Base-by-base conservation (phyloP, 1,140 invertebrate species). In the Triops longicaudatus region DNA sequence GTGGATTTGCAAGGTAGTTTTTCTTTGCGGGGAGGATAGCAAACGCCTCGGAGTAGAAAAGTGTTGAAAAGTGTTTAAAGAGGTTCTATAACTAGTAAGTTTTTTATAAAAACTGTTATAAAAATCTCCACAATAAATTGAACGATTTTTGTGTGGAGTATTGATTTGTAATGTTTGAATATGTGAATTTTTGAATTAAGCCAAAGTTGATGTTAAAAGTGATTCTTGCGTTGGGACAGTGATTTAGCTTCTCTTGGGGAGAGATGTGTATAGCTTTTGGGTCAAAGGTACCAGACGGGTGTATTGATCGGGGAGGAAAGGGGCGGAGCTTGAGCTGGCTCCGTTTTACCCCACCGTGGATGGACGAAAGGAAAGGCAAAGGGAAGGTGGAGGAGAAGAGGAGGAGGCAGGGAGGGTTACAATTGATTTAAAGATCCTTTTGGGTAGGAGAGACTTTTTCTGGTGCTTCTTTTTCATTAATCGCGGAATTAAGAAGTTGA, bases 271-370 rank as follows among this genome's bases (percentile, higher is more conserved):
- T 63, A 63, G 50, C 50, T 63, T 63, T 9, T 63, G 50, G 50
- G 50, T 63, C 50, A 63, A 63, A 63, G 50, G 50, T 63, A 22
- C 50, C 50, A 63, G 50, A 63, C 50, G 50, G 50, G 50, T 63
- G 50, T 63, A 63, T 63, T 63, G 50, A 63, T 63, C 50, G 50
- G 50, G 50, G 50, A 63, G 50, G 50, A 63, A 63, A 63, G 50
- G 22, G 50, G 50, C 14, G 50, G 50, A 22, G 50, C 50, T 63
- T n/a, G 50, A 63, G n/a, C 50, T 63, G 5, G 22, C 50, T 63
- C 31, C 2, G 31, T 37, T 37, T 63, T n/a, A 63, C 50, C 50
- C 50, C 50, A 17, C n/a, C 17, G 14, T 63, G 14, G 22, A 22
- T 63, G 14, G 22, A 22, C 50, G 50, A n/a, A n/a, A 5, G 6